A percentile compares a stretch with the other conserved stretches of the same genome.
Evolutionary conservation across 1,140 invertebrate species (phyloP).

Genomic region (Holotrichia oblita): DNA sequence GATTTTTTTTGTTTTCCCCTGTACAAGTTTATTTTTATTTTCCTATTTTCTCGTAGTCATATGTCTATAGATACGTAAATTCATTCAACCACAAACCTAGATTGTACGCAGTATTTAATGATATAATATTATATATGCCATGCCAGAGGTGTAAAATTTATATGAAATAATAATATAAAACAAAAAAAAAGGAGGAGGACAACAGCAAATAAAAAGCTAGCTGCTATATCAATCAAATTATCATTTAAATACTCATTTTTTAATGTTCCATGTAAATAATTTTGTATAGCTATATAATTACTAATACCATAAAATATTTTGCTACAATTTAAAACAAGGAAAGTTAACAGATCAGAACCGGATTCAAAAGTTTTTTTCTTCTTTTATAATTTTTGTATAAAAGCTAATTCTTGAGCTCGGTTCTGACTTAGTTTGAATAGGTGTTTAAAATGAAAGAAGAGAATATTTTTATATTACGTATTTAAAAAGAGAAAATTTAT

Average conservation of each 20-base stretch:
- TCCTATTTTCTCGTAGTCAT: background rate
- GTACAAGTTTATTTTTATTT: conserved; percentile 7
- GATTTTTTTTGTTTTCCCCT: background rate
- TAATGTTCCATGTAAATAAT: background rate
- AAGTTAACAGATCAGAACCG: background rate
- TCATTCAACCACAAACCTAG: background rate
- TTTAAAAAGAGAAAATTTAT: background rate
- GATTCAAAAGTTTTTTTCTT: background rate
- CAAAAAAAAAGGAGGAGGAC: background rate
- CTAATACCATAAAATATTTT: background rate
- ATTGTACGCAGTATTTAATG: conserved; percentile 20
- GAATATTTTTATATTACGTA: conserved; percentile 29
- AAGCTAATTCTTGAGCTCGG: background rate
- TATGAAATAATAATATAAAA: background rate
- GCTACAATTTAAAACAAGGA: background rate
- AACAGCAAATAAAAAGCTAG: conserved; percentile 18
- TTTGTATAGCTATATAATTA: background rate
- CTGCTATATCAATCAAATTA: background rate
- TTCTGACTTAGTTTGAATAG: background rate
- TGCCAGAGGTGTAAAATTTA: conserved; percentile 10
- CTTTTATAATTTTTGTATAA: background rate
- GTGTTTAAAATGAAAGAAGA: background rate
- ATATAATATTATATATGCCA: background rate
- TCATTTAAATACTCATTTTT: conserved; percentile 11
- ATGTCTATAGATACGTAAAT: conserved; percentile 22